Evolutionary conservation across 2,888 invertebrate species (phyloP), one percentile per base, ranked within the genome.

Genomic region (Ypsolopha scabrella): DNA sequence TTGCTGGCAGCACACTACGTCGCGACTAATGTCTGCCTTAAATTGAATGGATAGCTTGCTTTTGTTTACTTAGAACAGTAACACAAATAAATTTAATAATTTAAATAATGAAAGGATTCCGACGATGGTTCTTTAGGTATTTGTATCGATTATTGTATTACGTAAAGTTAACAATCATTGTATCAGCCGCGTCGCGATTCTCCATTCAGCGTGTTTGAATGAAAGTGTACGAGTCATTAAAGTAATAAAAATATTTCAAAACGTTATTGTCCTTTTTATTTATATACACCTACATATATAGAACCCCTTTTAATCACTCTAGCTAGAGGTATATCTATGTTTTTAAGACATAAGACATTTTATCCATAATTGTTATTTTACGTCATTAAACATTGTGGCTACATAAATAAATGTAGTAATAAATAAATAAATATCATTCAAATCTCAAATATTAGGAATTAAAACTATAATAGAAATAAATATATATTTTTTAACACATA

Each of bases 191-290:
- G 65, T 77, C 72, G 72, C 75, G 70, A 73, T 67, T 72, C 64
- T 65, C 75, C 79, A 80, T 80, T 76, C 74, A 68, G 80, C 75
- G 80, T 82, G 79, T 80, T 74, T 80, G 77, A 49, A 65, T 75
- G 73, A 67, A 70, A 70, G 69, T 77, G 76, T 79, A 70, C 63
- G 72, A 74, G 68, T 77, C 72, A 79, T 76, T 77, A 72, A 60
- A 67, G 58, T 67, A 70, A 77, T 72, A 78, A 77, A 76, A 70
- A 70, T 64, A 66, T 68, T 50, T 50, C 50, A 50, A 50, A 50
- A 50, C 35, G 50, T 50, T 50, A 41, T 43, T 36, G 14, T 39
- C 8, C 43, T 43, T 24, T 14, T 43, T 43, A 43, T 8, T 43
- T 14, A 43, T 14, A 13, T 43, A 41, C 11, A 41, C 7, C 11